These are phyloP conservation scores for Lutraria lutraria DNA, from an alignment of 2,888 invertebrate genomes.

Conservation along the genomic window DNA sequence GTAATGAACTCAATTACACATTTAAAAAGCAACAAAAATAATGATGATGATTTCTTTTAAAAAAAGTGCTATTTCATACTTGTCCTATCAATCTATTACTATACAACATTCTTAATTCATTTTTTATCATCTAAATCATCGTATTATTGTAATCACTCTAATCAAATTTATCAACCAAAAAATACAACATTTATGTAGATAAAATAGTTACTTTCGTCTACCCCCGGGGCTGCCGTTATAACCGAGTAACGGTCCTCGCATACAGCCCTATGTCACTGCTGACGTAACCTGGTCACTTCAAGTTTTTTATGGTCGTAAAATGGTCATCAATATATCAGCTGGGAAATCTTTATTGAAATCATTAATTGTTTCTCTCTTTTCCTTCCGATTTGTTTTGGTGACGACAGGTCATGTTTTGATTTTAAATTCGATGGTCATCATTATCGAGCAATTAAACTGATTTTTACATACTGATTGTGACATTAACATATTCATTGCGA, in stretches of 20 bases:
- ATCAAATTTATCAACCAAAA: background rate
- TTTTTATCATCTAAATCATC: background rate
- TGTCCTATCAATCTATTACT: background rate
- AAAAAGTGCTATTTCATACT: slow-evolving; percentile 5
- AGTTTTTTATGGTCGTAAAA: background rate
- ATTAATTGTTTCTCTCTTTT: background rate
- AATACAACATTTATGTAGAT: background rate
- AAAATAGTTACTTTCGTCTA: background rate
- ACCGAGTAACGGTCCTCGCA: background rate
- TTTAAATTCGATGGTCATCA: background rate
- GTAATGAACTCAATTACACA: background rate
- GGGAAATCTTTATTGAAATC: background rate
- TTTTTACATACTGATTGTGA: background rate
- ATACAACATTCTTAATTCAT: background rate
- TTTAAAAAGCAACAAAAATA: background rate
- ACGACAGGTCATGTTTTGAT: slow-evolving; percentile 3
- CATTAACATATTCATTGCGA: background rate
- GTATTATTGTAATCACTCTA: background rate
- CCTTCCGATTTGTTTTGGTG: background rate
- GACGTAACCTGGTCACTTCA: background rate
- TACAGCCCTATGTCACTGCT: background rate
- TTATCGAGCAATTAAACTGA: background rate
- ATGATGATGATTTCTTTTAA: background rate
- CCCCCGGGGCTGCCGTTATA: background rate
- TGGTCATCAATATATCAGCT: slow-evolving; percentile 6